Evolutionary conservation across 1,140 invertebrate species (phyloP).

Genomic region (Camponotus floridanus): DNA sequence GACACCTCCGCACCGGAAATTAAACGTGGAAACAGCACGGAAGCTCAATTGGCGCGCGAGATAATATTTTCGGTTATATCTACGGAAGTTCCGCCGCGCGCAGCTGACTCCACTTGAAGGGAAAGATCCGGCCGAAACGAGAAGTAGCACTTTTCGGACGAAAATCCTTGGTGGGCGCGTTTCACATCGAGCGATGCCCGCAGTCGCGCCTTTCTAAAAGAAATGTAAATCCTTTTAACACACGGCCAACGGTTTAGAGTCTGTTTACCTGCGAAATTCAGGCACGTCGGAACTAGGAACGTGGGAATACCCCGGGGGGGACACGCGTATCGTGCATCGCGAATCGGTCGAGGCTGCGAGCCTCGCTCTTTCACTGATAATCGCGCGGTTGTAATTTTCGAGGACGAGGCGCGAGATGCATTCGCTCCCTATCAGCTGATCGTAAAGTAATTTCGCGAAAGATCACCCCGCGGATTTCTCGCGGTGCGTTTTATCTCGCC

Average conservation of each 20-base stretch:
- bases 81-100: background rate
- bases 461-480: background rate
- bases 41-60: slow-evolving; percentile 1
- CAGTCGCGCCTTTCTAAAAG: slow-evolving; percentile 57
- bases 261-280: slow-evolving; percentile 61
- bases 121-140: background rate
- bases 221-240: slow-evolving; percentile 63
- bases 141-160: background rate
- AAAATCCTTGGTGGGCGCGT: slow-evolving; percentile 20
- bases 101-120: background rate
- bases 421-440: background rate
- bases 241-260: slow-evolving; percentile 44
- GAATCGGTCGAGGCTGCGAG: background rate
- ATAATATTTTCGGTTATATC: slow-evolving; percentile 39
- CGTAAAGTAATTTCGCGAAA: slow-evolving; percentile 11
- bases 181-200: background rate
- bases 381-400: slow-evolving; percentile 9
- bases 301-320: slow-evolving; percentile 46
- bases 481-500: slow-evolving; percentile 18
- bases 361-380: slow-evolving; percentile 43
- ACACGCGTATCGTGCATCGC: slow-evolving; percentile 42
- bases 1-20: slow-evolving; percentile 49
- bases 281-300: slow-evolving; percentile 30
- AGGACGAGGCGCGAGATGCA: too few relatives aligned
- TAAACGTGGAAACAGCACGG: slow-evolving; percentile 44